phyloP scores from a whole-genome alignment of 2,888 invertebrate species.

The Dasypolia templi region DNA sequence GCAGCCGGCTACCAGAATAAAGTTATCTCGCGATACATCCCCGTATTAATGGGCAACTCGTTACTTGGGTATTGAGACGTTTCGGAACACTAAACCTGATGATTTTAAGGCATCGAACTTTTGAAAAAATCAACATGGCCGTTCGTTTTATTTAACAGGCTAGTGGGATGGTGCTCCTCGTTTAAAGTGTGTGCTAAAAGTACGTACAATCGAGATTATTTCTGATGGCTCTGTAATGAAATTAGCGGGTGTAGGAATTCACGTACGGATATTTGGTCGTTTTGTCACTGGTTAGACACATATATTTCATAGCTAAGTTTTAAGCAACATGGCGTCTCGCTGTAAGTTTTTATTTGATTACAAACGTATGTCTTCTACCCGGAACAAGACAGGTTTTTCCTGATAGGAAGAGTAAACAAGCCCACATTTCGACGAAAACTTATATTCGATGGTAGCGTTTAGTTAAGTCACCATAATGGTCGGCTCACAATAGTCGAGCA shows the following conservation, averaged over 20 bases:
- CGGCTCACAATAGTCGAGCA: constrained; percentile 78
- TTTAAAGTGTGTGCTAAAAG: constrained; percentile 53
- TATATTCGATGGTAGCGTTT: constrained; percentile 66
- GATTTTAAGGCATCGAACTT: constrained; percentile 82
- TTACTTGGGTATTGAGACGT: constrained; percentile 90
- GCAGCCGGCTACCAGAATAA: constrained; percentile 90
- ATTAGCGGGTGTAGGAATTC: constrained; percentile 6
- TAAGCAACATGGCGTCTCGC: neutral
- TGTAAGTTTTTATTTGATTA: neutral
- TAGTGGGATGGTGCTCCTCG: constrained; percentile 43
- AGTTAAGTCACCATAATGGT: constrained; percentile 78
- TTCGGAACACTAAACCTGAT: constrained; percentile 82
- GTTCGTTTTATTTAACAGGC: constrained; percentile 61
- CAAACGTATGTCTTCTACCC: neutral
- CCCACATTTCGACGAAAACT: constrained; percentile 53
- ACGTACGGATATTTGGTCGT: neutral
- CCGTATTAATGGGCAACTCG: constrained; percentile 90
- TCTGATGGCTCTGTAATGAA: constrained; percentile 22
- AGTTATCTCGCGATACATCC: constrained; percentile 90
- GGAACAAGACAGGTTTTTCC: neutral
- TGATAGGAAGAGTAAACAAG: constrained; percentile 36
- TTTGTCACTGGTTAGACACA: no score
- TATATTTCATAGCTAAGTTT: no score
- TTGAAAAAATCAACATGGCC: constrained; percentile 74
- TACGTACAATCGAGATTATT: constrained; percentile 44